A percentile compares a stretch with the other conserved stretches of the same genome.
phyloP scores from a whole-genome alignment of 2,113 vertebrate species.

The Callipepla californica region DNA sequence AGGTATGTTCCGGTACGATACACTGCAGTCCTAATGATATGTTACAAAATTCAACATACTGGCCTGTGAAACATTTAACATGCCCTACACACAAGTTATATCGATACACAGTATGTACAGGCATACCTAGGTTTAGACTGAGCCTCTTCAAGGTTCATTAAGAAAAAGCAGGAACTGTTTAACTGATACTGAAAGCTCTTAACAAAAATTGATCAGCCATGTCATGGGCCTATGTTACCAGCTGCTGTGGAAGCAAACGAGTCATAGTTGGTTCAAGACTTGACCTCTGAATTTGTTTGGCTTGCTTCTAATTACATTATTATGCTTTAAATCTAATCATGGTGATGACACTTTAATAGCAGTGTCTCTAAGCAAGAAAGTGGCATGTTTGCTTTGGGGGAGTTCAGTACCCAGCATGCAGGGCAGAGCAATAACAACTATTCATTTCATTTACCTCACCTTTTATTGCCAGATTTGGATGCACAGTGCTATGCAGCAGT shows the following conservation, averaged over 20 bases:
- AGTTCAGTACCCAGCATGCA: background rate
- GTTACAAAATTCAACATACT: background rate
- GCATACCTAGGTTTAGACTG: background rate
- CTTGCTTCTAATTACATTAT: background rate
- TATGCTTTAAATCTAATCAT: background rate
- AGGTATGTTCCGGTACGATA: conserved; percentile 82
- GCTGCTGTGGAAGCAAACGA: background rate
- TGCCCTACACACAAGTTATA: background rate
- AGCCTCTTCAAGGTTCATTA: background rate
- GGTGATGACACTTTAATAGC: background rate
- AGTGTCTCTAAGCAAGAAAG: background rate
- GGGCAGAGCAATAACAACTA: background rate
- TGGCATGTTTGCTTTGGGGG: background rate
- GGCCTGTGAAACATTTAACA: background rate
- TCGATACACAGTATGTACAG: too few species aligned
- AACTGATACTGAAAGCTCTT: background rate
- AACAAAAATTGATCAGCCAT: background rate
- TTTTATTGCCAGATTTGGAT: background rate
- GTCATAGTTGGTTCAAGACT: background rate
- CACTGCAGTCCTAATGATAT: background rate
- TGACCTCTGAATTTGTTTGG: background rate
- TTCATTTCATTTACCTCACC: background rate
- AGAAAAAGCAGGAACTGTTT: background rate
- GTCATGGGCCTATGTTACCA: background rate
- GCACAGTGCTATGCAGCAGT: background rate